Conservation (phyloP, 2,113 vertebrate species). For the Mesembrinibis cayennensis region DNA sequence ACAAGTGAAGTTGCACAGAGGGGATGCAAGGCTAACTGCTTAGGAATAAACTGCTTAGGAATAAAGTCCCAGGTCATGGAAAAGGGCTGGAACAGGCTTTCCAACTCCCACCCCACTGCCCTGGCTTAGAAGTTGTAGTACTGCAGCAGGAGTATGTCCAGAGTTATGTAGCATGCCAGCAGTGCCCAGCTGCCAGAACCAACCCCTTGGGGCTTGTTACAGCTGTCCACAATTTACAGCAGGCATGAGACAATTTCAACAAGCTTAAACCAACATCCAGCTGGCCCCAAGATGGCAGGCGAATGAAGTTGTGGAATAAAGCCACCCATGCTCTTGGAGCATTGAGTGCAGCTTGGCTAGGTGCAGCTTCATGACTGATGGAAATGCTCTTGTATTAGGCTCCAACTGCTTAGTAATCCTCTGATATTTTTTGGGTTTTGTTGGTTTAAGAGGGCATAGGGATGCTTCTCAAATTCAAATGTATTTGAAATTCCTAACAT, state of each 20-base stretch:
- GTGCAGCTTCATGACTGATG: not conserved
- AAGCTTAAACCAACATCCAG: not conserved
- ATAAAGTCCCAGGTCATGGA: not conserved
- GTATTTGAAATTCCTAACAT: not conserved
- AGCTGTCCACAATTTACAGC: conserved; percentile 16
- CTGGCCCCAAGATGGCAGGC: not conserved
- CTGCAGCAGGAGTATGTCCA: not conserved
- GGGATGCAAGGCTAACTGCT: not conserved
- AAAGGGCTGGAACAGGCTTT: not conserved
- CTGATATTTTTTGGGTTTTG: not conserved
- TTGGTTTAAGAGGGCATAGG: not conserved
- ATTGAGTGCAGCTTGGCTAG: not conserved
- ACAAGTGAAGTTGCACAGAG: not conserved
- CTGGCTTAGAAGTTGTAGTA: not conserved
- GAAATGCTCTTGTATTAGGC: not conserved
- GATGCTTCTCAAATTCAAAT: not conserved
- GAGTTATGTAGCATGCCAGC: not conserved
- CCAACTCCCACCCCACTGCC: not conserved
- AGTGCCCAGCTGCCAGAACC: not conserved
- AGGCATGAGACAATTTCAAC: not conserved
- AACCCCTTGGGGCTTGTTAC: not conserved
- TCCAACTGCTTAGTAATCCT: not conserved
- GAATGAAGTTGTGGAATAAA: not conserved
- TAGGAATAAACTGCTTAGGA: not conserved
- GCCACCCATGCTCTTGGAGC: not conserved